Percentiles rank a stretch among this genome's conserved stretches.
These are phyloP conservation scores for Ahaetulla prasina DNA, from an alignment of 2,113 vertebrate species.

Conservation along the genomic window DNA sequence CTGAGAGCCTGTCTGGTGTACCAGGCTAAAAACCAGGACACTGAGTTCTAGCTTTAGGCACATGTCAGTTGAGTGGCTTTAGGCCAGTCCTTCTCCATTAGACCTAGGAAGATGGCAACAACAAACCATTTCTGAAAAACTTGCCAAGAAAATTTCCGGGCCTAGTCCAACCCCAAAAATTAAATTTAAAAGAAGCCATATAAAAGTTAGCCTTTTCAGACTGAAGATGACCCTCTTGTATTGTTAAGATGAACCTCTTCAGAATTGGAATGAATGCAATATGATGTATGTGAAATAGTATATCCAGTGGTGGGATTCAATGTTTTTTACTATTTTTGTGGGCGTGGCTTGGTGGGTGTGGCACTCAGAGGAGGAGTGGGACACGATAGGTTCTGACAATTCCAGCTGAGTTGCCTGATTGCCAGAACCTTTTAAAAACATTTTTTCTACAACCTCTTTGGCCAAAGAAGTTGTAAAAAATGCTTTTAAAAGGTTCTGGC, in stretches of 20 bases:
- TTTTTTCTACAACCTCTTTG: too few species aligned
- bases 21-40: background rate
- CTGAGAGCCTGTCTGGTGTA: background rate
- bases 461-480: too few species aligned
- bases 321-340: too few species aligned
- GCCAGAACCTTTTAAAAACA: too few species aligned
- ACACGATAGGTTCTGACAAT: too few species aligned
- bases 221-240: background rate
- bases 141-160: background rate
- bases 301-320: too few species aligned
- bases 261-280: background rate
- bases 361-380: too few species aligned
- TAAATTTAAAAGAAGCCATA: background rate
- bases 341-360: too few species aligned
- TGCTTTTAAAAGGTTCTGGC: too few species aligned
- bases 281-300: background rate
- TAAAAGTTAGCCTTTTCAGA: background rate
- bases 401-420: too few species aligned
- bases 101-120: background rate
- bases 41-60: background rate
- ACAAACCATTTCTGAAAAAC: background rate
- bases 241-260: background rate
- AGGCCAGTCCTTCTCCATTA: background rate
- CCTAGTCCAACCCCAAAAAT: background rate
- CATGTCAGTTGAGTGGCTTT: background rate